phyloP scores from a whole-genome alignment of 2,113 vertebrate species.

The Hirundichthys speculiger region DNA sequence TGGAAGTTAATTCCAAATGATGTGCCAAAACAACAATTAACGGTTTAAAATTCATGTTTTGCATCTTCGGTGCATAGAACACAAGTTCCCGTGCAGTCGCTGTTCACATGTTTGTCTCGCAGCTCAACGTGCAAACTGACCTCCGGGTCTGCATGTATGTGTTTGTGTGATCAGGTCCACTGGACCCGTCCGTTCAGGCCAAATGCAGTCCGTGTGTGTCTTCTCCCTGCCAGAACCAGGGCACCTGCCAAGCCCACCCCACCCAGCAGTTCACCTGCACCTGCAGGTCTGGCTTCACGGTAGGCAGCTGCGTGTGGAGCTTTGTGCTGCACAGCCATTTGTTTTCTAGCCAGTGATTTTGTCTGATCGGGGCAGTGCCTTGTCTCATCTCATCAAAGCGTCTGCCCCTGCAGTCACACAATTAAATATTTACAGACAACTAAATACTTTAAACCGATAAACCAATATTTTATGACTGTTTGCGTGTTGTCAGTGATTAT shows the following conservation, averaged over 20 bases:
- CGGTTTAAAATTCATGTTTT: not conserved
- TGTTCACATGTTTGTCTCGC: too few species aligned
- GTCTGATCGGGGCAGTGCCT: too few species aligned
- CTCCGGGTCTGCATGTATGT: slow-evolving; percentile 7
- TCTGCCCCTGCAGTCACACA: too few species aligned
- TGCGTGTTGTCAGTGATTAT: slow-evolving; percentile 25
- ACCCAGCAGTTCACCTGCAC: slow-evolving; percentile 84
- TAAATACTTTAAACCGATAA: not conserved
- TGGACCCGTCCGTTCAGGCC: slow-evolving; percentile 83
- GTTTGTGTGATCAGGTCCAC: slow-evolving; percentile 79
- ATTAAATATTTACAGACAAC: too few species aligned
- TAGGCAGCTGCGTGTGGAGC: slow-evolving; percentile 40
- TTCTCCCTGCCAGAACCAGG: slow-evolving; percentile 90
- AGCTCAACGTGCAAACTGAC: too few species aligned
- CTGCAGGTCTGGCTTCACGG: slow-evolving; percentile 87
- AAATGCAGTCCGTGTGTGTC: slow-evolving; percentile 94
- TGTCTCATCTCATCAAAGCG: too few species aligned
- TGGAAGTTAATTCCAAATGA: not conserved
- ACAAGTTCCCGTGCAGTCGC: too few species aligned
- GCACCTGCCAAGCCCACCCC: slow-evolving; percentile 82
- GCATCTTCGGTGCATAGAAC: too few species aligned
- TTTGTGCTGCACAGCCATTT: not conserved
- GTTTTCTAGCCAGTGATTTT: not conserved
- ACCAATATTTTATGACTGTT: slow-evolving; percentile 21
- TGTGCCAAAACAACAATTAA: too few species aligned